phyloP scores from a whole-genome alignment of 2,113 vertebrate species.

The Apeltes quadracus region DNA sequence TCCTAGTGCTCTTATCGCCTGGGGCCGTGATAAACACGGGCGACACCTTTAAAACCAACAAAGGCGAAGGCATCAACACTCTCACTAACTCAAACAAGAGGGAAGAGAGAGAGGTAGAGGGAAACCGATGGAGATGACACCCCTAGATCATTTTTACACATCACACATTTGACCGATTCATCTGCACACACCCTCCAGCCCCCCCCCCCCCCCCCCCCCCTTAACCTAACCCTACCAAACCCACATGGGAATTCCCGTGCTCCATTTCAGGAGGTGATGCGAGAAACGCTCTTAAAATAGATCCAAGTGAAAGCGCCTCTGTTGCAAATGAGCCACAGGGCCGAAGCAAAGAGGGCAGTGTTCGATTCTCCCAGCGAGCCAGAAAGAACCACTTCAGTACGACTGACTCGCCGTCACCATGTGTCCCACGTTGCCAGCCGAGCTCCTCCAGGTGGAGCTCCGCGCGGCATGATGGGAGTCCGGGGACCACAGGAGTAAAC shows the following conservation, averaged over 20 bases:
- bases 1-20: neutral
- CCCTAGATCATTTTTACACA: neutral
- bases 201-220: no score
- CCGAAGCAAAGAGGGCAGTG: neutral
- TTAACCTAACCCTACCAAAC: no score
- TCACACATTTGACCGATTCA: neutral
- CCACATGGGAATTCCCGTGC: slow-evolving; percentile 5
- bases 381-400: neutral
- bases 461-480: slow-evolving; percentile 7
- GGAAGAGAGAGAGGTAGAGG: neutral
- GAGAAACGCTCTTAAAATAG: slow-evolving; percentile 50
- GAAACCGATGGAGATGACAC: neutral
- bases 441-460: slow-evolving; percentile 24
- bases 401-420: slow-evolving; percentile 15
- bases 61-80: neutral
- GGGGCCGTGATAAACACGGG: slow-evolving; percentile 8
- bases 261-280: slow-evolving; percentile 10
- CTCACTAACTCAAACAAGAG: neutral
- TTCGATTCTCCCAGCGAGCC: neutral
- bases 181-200: no score
- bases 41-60: neutral
- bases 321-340: slow-evolving; percentile 24
- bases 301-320: neutral
- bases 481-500: slow-evolving; percentile 48
- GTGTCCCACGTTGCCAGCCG: slow-evolving; percentile 51